Base-by-base conservation (phyloP, 2,888 invertebrate species). In the Caenorhabditis angaria region DNA sequence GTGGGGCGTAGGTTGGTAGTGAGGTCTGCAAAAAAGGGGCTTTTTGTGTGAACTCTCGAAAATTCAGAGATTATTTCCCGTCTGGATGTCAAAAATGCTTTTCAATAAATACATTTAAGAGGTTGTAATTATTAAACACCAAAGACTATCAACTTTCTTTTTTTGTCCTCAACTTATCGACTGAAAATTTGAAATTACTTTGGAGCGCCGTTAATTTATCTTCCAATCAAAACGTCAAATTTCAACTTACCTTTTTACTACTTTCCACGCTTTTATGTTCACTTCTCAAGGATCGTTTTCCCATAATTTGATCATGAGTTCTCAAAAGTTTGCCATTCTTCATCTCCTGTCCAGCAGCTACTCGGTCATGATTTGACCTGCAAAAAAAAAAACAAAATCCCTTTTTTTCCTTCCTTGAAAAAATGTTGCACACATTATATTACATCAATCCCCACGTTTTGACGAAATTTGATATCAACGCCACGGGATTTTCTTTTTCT, bases 281-380 rank as follows among this genome's bases (percentile, higher is more conserved):
- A 63, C 5, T 8, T 27, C 10, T 2, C 10, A 5, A 2, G 2
- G 51, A 51, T 14, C 41, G 41, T 41, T 41, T 41, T 41, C 2
- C 12, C 51, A 51, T 18, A 8, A 22, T n/a, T 22, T 58, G 41
- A 28, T 71, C 66, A 0, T 60, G 51, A 47, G 8, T 65, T 65
- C 18, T 27, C 12, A 51, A 61, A 65, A 32, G 56, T 20, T 56
- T 29, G 3, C 50, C 50, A 50, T 50, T 58, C 2, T 64, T 59
- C 2, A 62, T 58, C 25, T 69, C 73, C 29, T 73, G 68, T 6
- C 73, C 73, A 14, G 73, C 68, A 10, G 73, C 69, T 2, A 59
- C 66, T 48, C 73, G 65, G 24, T 73, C 73, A 54, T 73, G 61
- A 56, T 73, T 73, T n/a, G 73, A 73, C 47, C 73, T 73, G 65